A percentile compares a stretch with the other conserved stretches of the same genome.
Conservation (phyloP, 2,797 vertebrate species). For the Chrysolophus pictus region DNA sequence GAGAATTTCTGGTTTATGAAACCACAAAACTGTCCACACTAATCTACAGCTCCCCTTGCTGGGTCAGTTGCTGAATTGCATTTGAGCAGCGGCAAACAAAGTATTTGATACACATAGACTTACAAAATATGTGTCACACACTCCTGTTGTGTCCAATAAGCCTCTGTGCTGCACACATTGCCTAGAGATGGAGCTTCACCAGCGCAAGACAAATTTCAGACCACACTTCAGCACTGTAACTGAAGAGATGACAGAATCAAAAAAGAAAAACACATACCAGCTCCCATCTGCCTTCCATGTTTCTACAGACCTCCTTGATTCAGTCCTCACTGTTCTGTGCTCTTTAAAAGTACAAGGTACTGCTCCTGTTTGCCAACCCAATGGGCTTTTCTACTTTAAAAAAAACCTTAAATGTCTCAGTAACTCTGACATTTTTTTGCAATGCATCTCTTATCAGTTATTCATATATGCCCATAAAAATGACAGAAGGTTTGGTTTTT, state of each 20-base stretch:
- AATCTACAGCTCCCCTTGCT: constrained; percentile 76
- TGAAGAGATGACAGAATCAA: not conserved
- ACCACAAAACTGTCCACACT: constrained; percentile 59
- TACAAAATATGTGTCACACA: not conserved
- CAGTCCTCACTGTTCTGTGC: not conserved
- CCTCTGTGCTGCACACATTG: rapidly evolving
- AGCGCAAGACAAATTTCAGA: not conserved
- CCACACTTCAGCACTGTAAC: not conserved
- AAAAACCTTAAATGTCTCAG: not conserved
- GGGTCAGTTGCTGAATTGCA: constrained; percentile 72
- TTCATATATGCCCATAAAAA: not conserved
- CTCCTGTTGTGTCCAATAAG: not conserved
- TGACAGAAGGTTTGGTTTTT: not conserved
- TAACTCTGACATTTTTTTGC: not conserved
- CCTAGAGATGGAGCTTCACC: not conserved
- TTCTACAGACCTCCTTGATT: not conserved
- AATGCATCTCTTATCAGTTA: not conserved
- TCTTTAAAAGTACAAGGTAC: not conserved
- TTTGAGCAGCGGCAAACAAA: constrained; percentile 8
- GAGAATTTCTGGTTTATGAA: constrained; percentile 42
- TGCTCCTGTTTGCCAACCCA: not conserved
- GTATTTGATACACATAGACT: not conserved
- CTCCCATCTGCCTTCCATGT: not conserved
- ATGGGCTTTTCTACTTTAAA: not conserved
- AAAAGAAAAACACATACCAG: rapidly evolving